phyloP scores from a whole-genome alignment of 1,140 invertebrate species.

The Zaprionus davidi region DNA sequence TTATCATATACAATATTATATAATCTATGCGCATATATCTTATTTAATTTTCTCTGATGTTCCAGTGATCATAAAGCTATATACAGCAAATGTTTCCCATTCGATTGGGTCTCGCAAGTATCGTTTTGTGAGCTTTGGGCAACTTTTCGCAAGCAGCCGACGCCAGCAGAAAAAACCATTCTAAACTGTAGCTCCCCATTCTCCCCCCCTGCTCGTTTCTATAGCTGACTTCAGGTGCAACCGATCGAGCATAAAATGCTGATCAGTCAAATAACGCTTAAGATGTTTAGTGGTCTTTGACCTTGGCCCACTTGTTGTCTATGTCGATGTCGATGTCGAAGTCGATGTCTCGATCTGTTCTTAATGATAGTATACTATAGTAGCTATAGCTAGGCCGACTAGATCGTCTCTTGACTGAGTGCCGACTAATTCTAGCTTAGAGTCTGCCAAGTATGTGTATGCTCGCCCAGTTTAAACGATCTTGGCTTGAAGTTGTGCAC shows the following conservation, averaged over 20 bases:
- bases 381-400: neutral
- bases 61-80: too few relatives aligned
- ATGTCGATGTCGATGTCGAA: conserved; percentile 4
- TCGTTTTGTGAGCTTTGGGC: neutral
- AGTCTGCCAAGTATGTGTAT: neutral
- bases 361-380: conserved; percentile 4
- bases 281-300: conserved; percentile 17
- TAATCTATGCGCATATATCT: too few relatives aligned
- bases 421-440: too few relatives aligned
- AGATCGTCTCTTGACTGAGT: neutral
- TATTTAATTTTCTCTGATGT: too few relatives aligned
- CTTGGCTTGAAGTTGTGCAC: neutral
- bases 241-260: conserved; percentile 1
- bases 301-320: conserved; percentile 42
- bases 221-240: neutral
- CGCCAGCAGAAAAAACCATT: conserved; percentile 7
- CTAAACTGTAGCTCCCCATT: neutral
- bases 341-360: conserved; percentile 16
- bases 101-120: neutral
- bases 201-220: neutral
- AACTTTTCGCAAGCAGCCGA: neutral
- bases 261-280: neutral
- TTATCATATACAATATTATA: too few relatives aligned
- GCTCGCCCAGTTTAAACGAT: neutral
- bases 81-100: neutral